Percentiles rank a stretch among this genome's conserved stretches.
These are phyloP conservation scores for Portevinia maculata DNA, from an alignment of 2,888 invertebrate genomes.

Conservation along the genomic window DNA sequence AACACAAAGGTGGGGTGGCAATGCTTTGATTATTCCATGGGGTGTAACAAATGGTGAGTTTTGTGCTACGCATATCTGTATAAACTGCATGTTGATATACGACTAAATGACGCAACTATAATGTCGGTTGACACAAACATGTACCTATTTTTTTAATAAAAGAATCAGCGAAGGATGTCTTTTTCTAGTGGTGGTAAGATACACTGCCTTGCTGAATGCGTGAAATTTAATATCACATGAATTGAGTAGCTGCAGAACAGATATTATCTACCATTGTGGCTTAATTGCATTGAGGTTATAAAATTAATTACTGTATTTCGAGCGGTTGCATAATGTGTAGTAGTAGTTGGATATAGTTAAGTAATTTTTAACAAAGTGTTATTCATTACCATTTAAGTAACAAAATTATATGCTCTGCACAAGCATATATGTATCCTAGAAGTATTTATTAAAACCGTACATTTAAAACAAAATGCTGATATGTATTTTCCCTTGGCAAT, in stretches of 20 bases:
- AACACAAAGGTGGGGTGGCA: conserved; percentile 32
- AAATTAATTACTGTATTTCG: conserved; percentile 51
- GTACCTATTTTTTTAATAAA: conserved; percentile 29
- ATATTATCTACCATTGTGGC: conserved; percentile 59
- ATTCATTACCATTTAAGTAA: too few species aligned
- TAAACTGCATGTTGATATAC: conserved; percentile 30
- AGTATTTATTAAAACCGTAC: too few species aligned
- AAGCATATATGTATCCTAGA: too few species aligned
- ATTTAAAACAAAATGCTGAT: too few species aligned
- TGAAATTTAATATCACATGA: conserved; percentile 56
- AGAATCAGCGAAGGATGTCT: conserved; percentile 67
- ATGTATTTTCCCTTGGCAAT: too few species aligned
- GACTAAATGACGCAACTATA: conserved; percentile 48
- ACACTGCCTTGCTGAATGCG: conserved; percentile 40
- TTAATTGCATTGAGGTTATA: conserved; percentile 42
- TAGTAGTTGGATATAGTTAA: conserved; percentile 38
- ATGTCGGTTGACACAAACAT: background rate
- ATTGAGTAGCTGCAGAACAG: conserved; percentile 36
- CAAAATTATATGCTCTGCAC: too few species aligned
- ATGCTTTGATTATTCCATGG: conserved; percentile 39
- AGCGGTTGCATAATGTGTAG: conserved; percentile 33
- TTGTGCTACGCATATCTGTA: conserved; percentile 22
- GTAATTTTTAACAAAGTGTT: conserved; percentile 37
- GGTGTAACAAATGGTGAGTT: conserved; percentile 23
- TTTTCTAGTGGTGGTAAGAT: conserved; percentile 45